Evolutionary conservation across 2,113 vertebrate genomes (phyloP).

Genomic region (Etheostoma spectabile): DNA sequence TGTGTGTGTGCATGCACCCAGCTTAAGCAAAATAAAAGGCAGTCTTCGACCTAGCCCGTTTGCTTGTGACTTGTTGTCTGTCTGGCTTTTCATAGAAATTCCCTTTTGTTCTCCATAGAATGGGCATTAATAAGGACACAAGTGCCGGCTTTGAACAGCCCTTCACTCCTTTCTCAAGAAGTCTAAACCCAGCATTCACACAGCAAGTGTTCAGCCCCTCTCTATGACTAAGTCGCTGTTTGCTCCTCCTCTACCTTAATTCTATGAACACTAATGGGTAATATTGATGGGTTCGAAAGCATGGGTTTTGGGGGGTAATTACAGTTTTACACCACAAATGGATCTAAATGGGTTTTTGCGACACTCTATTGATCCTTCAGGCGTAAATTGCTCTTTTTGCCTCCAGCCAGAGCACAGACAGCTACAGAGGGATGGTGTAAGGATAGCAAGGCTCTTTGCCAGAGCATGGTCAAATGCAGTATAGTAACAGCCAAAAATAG

Average conservation of each 20-base stretch:
- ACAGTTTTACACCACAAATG: conserved; percentile 77
- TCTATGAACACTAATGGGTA: conserved; percentile 56
- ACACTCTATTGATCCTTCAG: conserved; percentile 71
- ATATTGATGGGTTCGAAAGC: conserved; percentile 71
- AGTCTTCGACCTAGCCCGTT: neutral
- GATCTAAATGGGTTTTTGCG: conserved; percentile 77
- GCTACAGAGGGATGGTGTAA: conserved; percentile 8
- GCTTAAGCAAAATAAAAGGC: conserved; percentile 3
- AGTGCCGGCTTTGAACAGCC: conserved; percentile 26
- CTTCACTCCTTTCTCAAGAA: conserved; percentile 14
- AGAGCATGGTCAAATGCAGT: conserved; percentile 8
- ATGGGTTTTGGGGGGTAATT: conserved; percentile 71
- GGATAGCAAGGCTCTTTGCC: conserved; percentile 11
- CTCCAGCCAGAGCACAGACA: conserved; percentile 35
- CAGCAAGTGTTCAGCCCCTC: conserved; percentile 27
- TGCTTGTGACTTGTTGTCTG: conserved; percentile 12
- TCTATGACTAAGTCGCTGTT: conserved; percentile 26
- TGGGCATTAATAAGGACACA: conserved; percentile 35
- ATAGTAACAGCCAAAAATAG: conserved; percentile 21
- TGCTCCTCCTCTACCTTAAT: conserved; percentile 57
- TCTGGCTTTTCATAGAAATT: conserved; percentile 25
- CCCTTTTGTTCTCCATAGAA: conserved; percentile 25
- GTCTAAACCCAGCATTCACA: conserved; percentile 29
- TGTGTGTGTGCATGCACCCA: neutral
- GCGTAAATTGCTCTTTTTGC: conserved; percentile 64